phyloP scores from a whole-genome alignment of 2,113 vertebrate species.

The Xenopus laevis region DNA sequence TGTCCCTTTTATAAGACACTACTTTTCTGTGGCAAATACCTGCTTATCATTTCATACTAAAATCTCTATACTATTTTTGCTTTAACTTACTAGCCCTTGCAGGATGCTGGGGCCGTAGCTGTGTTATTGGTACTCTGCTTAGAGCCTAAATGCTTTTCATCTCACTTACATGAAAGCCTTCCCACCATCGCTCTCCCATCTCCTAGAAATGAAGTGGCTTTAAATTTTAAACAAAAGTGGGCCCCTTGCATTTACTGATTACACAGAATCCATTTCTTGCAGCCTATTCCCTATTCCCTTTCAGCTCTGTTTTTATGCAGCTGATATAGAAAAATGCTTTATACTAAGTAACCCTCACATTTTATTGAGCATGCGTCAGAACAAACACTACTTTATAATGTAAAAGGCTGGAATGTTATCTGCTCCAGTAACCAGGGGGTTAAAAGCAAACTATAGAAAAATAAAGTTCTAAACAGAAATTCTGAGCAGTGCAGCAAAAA shows the following conservation, averaged over 20 bases:
- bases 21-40: too few relatives aligned
- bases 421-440: too few relatives aligned
- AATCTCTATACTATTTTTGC: not conserved
- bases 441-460: too few relatives aligned
- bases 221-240: constrained; percentile 38
- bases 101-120: too few relatives aligned
- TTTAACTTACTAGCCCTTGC: too few relatives aligned
- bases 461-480: too few relatives aligned
- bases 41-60: too few relatives aligned
- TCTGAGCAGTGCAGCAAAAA: too few relatives aligned
- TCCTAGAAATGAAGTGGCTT: constrained; percentile 33
- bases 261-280: constrained; percentile 40
- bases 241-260: constrained; percentile 13
- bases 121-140: constrained; percentile 5
- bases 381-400: constrained; percentile 1
- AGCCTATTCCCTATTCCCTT: not conserved
- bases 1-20: too few relatives aligned
- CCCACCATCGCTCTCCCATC: constrained; percentile 31
- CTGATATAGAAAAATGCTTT: constrained; percentile 11
- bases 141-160: constrained; percentile 28
- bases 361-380: constrained; percentile 14
- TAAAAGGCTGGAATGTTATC: too few relatives aligned
- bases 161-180: constrained; percentile 27
- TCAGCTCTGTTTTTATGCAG: too few relatives aligned
- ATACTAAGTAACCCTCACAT: constrained; percentile 24